phyloP scores from a whole-genome alignment of 2,113 vertebrate species.

The Silurus meridionalis region DNA sequence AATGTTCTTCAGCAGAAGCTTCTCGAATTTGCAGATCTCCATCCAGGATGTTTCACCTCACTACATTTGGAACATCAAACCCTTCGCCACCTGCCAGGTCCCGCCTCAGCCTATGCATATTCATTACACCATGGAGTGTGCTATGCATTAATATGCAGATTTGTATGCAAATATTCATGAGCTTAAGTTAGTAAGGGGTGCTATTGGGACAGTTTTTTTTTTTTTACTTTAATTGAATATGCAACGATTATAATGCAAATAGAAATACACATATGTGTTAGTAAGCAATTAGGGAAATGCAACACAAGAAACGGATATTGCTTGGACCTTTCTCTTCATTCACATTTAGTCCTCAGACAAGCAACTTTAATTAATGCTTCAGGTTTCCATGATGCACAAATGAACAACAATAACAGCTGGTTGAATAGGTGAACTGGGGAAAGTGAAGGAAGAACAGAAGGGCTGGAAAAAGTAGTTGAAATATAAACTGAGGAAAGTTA shows the following conservation, averaged over 20 bases:
- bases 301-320: not conserved
- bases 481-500: not conserved
- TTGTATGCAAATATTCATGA: constrained; percentile 39
- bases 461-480: not conserved
- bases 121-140: not conserved
- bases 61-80: constrained; percentile 96
- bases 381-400: not conserved
- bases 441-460: not conserved
- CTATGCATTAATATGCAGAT: constrained; percentile 46
- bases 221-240: not conserved
- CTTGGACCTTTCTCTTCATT: not conserved
- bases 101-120: constrained; percentile 29
- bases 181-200: not conserved
- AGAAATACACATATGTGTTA: not conserved
- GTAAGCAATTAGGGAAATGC: not conserved
- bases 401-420: not conserved
- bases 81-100: constrained; percentile 97
- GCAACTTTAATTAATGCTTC: not conserved
- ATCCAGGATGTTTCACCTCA: constrained; percentile 91
- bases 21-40: constrained; percentile 93
- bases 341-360: not conserved
- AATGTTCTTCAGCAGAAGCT: constrained; percentile 89
- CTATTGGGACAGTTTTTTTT: not conserved
- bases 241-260: not conserved
- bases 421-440: not conserved